Conservation (phyloP, 1,140 invertebrate species). For the Agraylea sexmaculata region DNA sequence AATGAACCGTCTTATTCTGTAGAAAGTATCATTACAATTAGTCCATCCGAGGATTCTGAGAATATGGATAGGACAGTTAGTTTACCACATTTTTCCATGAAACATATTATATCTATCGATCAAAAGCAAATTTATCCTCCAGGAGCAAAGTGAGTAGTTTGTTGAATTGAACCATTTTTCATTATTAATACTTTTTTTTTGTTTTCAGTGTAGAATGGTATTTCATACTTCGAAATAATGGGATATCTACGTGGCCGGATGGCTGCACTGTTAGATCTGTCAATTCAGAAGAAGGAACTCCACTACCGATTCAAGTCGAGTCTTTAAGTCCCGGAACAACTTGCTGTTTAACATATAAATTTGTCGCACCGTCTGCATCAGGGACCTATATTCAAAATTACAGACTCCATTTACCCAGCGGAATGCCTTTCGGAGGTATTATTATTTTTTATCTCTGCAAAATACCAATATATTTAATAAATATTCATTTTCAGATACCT, state of each 20-base stretch:
- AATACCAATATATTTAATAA: slow-evolving; percentile 1
- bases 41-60: neutral
- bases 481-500: slow-evolving; percentile 12
- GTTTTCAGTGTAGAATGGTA: slow-evolving; percentile 33
- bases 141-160: neutral
- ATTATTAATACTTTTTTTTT: slow-evolving; percentile 7
- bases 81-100: slow-evolving; percentile 7
- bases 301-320: slow-evolving; percentile 27
- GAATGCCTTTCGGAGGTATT: slow-evolving; percentile 17
- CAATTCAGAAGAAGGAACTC: slow-evolving; percentile 29
- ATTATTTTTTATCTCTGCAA: slow-evolving; percentile 2
- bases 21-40: neutral
- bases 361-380: slow-evolving; percentile 1
- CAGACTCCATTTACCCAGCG: slow-evolving; percentile 13
- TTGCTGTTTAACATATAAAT: slow-evolving; percentile 12
- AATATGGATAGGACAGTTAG: slow-evolving; percentile 7
- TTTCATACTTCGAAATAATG: slow-evolving; percentile 37
- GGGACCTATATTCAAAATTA: slow-evolving; percentile 8
- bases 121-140: neutral
- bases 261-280: slow-evolving; percentile 33
- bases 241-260: slow-evolving; percentile 32
- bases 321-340: slow-evolving; percentile 30
- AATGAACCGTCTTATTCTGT: slow-evolving; percentile 20
- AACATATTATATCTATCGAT: neutral
- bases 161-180: slow-evolving; percentile 1